Base-by-base conservation (phyloP, 2,888 invertebrate species). In the Esperia sulphurella region DNA sequence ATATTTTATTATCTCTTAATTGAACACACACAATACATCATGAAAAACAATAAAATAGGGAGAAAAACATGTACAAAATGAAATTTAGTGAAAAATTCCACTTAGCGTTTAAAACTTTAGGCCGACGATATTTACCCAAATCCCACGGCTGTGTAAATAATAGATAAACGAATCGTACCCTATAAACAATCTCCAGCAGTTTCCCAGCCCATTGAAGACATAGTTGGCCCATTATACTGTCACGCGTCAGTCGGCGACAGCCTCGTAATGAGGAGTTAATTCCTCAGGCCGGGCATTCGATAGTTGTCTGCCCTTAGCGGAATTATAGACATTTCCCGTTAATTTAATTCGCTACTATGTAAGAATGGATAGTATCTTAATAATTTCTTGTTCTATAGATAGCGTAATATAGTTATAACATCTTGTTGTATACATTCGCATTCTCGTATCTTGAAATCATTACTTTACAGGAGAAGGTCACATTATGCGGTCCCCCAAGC, bases 191-290 rank as follows among this genome's bases (percentile, higher is more conserved):
- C 21, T 21, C 21, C 21, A 2, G 21, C 21, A 5, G 21, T 21
- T 33, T 37, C 41, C 28, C n/a, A 41, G 41, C 28, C 41, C 30
- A 43, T 43, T 33, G 43, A 33, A 10, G 43, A 43, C 43, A 29
- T 29, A 43, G 43, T 43, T 43, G 31, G 28, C 8, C 51, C 38
- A 52, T 52, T 52, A 52, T 49, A 8, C 46, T 52, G 51, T 52
- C 51, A 49, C 14, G 31, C 35, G 30, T 37, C 45, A 33, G 13
- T 8, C 28, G 9, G 14, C 38, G 41, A 49, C 46, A 48, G 29
- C 43, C 43, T 44, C 29, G 40, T 52, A 52, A 52, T 52, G 49
- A 52, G 51, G 35, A 52, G 48, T 49, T 52, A 52, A 52, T 52
- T 52, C 51, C 43, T 51, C 29, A 13, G 43, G 33, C 39, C 9